Base-by-base conservation (phyloP, 2,113 vertebrate species). In the Oreochromis tanganicae region DNA sequence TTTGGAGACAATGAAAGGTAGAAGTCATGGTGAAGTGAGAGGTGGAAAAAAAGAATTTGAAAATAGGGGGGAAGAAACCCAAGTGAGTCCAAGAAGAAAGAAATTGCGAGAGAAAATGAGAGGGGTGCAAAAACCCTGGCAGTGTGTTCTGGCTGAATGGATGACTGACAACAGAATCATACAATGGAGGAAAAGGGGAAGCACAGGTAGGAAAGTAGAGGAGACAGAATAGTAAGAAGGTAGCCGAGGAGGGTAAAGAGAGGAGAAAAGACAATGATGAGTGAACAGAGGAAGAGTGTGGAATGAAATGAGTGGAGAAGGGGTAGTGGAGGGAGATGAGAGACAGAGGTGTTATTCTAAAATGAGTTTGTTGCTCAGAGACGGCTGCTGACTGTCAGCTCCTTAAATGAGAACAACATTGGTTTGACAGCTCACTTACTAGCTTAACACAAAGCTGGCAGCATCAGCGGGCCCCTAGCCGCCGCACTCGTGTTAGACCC, bases 381-480 rank as follows among this genome's bases (percentile, higher is more conserved):
- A 92, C 12, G 78, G 79, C 80, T 19, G 79, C 48, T 80, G 84
- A 80, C 86, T 92, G 91, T 93, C 92, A 91, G 87, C 83, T 91
- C 79, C 86, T 89, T 90, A 92, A 92, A 95, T 90, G 85, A 92
- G 86, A 91, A 93, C 91, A 93, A 85, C 81, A 88, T 54, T 29
- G 81, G n/a, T 27, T 38, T 91, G 93, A 94, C 93, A 91, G 88
- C 92, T 94, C 89, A 89, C 88, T 91, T 90, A 91, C 83, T 48
- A 73, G 71, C 50, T 84, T 75, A 87, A 88, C 87, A 80, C 84
- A 89, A 82, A 80, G 84, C 87, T 82, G 85, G 83, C 85, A 89
- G 55, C 75, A 78, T 85, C 82, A 84, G 52, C 63, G 5, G 73
- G 52, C 48, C 87, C 87, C 68, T 34, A 52, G 52, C 84, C 55